These are phyloP conservation scores for Hemitrygon akajei DNA, from an alignment of 2,797 vertebrate genomes.

Conservation along the genomic window DNA sequence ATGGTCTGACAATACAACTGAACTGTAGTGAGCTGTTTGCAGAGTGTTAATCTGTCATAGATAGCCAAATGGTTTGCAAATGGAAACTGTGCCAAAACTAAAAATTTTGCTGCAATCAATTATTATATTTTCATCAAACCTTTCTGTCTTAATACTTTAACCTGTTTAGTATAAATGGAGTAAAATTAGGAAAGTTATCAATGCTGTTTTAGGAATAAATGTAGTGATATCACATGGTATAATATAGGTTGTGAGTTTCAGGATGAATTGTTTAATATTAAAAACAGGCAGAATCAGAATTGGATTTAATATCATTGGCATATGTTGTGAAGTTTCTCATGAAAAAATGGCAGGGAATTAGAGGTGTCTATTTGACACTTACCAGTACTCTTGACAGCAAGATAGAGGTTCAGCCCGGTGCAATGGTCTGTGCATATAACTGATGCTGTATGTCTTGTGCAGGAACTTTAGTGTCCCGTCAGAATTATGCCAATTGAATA, in stretches of 20 bases:
- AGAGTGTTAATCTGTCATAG: neutral
- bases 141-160: neutral
- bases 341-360: too few species aligned
- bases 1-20: neutral
- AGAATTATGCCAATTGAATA: neutral
- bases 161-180: neutral
- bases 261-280: neutral
- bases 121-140: neutral
- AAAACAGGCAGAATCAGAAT: too few species aligned
- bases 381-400: too few species aligned
- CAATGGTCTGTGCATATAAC: neutral
- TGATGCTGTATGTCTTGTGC: neutral
- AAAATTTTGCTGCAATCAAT: neutral
- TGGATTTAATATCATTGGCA: too few species aligned
- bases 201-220: too few species aligned
- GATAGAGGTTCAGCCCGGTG: too few species aligned
- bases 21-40: neutral
- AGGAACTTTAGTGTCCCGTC: neutral
- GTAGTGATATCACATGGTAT: neutral
- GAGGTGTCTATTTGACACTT: too few species aligned
- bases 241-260: neutral
- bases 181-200: neutral
- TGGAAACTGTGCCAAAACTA: neutral
- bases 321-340: too few species aligned
- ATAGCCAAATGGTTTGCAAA: neutral